Evolutionary conservation across 2,113 vertebrate species (phyloP).

Genomic region (Tachuris rubrigastra): DNA sequence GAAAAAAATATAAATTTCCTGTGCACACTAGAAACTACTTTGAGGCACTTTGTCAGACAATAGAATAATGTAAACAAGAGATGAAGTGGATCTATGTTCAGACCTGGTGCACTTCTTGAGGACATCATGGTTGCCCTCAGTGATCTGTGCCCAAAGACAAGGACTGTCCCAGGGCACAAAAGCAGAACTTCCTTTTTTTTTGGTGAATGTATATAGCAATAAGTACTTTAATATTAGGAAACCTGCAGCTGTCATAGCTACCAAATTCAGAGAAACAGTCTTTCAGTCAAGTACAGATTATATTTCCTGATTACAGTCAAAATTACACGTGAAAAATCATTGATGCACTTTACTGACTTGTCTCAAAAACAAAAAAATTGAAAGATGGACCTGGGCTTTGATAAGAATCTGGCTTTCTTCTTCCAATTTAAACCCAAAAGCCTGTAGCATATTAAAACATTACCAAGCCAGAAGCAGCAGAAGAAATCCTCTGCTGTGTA

Average conservation of each 20-base stretch:
- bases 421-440: neutral
- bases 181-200: neutral
- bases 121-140: neutral
- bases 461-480: neutral
- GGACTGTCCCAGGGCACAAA: neutral
- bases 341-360: accelerated
- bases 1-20: neutral
- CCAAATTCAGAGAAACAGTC: neutral
- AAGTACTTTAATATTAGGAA: neutral
- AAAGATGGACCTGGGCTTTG: neutral
- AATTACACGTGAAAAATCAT: neutral
- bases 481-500: neutral
- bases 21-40: neutral
- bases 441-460: neutral
- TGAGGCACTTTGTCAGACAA: neutral
- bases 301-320: neutral
- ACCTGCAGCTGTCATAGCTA: neutral
- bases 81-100: neutral
- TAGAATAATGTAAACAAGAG: neutral
- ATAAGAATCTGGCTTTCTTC: neutral
- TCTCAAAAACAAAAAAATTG: neutral
- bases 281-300: neutral
- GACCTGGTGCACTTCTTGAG: neutral
- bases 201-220: neutral
- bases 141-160: neutral